phyloP scores from a whole-genome alignment of 2,797 vertebrate genomes.

The Cryptoprocta ferox region DNA sequence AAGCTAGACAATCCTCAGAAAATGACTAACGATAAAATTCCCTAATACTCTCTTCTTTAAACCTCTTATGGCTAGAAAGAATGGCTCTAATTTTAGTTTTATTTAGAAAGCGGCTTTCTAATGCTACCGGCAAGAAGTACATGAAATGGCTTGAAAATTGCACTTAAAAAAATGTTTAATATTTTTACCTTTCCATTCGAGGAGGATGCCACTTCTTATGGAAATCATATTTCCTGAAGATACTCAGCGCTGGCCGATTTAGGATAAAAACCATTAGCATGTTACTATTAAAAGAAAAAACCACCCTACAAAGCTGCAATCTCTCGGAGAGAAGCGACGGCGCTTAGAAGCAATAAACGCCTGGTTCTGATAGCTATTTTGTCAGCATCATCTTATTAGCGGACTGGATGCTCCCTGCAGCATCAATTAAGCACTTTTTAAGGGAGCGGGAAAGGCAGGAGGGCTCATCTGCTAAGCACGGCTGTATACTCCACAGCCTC shows the following conservation, averaged over 20 bases:
- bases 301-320: neutral
- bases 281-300: slow-evolving; percentile 46
- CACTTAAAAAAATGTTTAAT: slow-evolving; percentile 51
- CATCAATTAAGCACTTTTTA: slow-evolving; percentile 76
- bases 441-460: slow-evolving; percentile 38
- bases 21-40: slow-evolving; percentile 59
- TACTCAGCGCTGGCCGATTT: slow-evolving; percentile 68
- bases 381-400: slow-evolving; percentile 51
- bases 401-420: slow-evolving; percentile 21
- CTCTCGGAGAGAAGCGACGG: neutral
- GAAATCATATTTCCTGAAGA: slow-evolving; percentile 54
- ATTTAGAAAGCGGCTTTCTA: slow-evolving; percentile 24
- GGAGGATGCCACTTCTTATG: slow-evolving; percentile 46
- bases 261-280: slow-evolving; percentile 75
- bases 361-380: slow-evolving; percentile 52
- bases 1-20: slow-evolving; percentile 51
- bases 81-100: slow-evolving; percentile 15
- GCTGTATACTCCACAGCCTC: slow-evolving; percentile 49
- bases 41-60: slow-evolving; percentile 19
- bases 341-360: slow-evolving; percentile 29
- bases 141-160: neutral
- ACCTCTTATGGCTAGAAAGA: neutral
- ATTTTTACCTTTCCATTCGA: slow-evolving; percentile 71
- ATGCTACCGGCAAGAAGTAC: neutral
- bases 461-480: slow-evolving; percentile 29